Evolutionary conservation across 2,888 invertebrate genomes (phyloP).

Genomic region (Sphecodes monilicornis): DNA sequence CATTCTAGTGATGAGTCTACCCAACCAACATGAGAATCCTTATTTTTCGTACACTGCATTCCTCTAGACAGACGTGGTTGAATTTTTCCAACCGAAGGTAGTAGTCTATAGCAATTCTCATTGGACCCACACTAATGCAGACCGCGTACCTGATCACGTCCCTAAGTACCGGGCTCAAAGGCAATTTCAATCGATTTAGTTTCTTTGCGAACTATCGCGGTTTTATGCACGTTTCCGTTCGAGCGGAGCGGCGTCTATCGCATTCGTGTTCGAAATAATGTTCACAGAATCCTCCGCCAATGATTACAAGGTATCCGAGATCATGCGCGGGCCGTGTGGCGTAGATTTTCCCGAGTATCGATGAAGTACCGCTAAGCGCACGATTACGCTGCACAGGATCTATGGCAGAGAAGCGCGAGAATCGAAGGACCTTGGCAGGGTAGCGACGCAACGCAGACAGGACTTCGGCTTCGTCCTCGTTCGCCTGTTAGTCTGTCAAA

Average conservation of each 20-base stretch:
- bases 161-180: not conserved
- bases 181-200: constrained; percentile 26
- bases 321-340: constrained; percentile 42
- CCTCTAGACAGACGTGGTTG: not conserved
- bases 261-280: constrained; percentile 42
- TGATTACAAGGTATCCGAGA: constrained; percentile 52
- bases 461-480: constrained; percentile 60
- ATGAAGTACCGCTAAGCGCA: constrained; percentile 58
- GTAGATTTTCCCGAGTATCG: constrained; percentile 54
- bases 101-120: not conserved
- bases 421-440: constrained; percentile 39
- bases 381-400: constrained; percentile 52
- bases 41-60: not conserved
- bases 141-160: not conserved
- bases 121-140: not conserved
- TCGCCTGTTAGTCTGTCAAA: constrained; percentile 58
- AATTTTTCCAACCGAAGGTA: not conserved
- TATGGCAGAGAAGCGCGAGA: constrained; percentile 24
- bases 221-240: constrained; percentile 46
- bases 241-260: constrained; percentile 33
- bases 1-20: not conserved
- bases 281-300: constrained; percentile 39
- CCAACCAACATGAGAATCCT: not conserved
- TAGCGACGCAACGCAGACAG: constrained; percentile 49
- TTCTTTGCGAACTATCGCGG: constrained; percentile 22